These are phyloP conservation scores for Alloscopus bannaensis DNA, from an alignment of 2,888 invertebrate genomes.

Conservation along the genomic window DNA sequence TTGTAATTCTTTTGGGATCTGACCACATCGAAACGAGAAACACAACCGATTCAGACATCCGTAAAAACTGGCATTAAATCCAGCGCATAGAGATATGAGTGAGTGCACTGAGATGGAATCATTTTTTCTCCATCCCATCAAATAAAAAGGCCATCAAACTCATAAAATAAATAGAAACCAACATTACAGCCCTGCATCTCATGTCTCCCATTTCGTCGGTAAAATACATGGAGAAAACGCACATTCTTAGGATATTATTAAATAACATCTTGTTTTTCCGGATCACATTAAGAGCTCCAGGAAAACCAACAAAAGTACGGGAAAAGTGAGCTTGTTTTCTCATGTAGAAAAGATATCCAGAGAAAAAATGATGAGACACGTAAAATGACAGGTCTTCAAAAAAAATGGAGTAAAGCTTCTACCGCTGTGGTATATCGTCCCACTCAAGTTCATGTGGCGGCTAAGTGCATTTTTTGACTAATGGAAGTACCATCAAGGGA, in stretches of 20 bases:
- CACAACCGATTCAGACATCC: slow-evolving; percentile 44
- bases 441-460: too few species aligned
- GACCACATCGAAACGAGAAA: slow-evolving; percentile 1
- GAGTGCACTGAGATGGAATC: too few species aligned
- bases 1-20: slow-evolving; percentile 11
- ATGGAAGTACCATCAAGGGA: slow-evolving; percentile 73
- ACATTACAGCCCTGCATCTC: too few species aligned
- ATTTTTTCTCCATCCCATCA: too few species aligned
- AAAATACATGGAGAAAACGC: neutral
- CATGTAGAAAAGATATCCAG: slow-evolving; percentile 22
- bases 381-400: slow-evolving; percentile 31
- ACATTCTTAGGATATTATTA: too few species aligned
- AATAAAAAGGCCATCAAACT: too few species aligned
- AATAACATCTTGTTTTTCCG: slow-evolving; percentile 27
- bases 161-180: too few species aligned
- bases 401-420: too few species aligned
- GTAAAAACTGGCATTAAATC: slow-evolving; percentile 52
- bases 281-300: slow-evolving; percentile 20
- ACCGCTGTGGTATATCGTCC: too few species aligned
- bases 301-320: slow-evolving; percentile 25
- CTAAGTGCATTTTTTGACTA: too few species aligned
- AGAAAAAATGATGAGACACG: slow-evolving; percentile 20
- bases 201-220: too few species aligned
- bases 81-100: too few species aligned
- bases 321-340: slow-evolving; percentile 29